phyloP scores from a whole-genome alignment of 1,140 invertebrate species.

The Sycobia sp. region DNA sequence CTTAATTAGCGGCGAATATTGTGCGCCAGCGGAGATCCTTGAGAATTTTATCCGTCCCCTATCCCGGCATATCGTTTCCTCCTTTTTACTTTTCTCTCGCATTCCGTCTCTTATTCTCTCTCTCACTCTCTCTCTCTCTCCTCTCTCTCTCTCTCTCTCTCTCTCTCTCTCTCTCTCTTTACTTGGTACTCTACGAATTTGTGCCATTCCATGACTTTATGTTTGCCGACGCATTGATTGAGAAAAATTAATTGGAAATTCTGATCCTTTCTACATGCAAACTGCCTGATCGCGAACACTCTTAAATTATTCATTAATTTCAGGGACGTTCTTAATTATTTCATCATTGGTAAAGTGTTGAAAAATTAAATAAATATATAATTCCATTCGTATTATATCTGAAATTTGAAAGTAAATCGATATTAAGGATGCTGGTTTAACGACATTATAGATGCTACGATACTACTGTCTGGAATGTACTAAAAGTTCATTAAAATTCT shows the following conservation, averaged over 20 bases:
- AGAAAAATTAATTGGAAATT: slow-evolving; percentile 8
- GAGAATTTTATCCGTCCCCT: not conserved
- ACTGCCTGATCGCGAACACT: not conserved
- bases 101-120: too few species aligned
- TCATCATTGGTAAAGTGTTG: too few species aligned
- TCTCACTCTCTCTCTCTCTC: not conserved
- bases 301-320: not conserved
- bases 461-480: too few species aligned
- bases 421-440: too few species aligned
- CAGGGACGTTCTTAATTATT: too few species aligned
- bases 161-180: too few species aligned
- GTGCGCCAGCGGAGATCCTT: not conserved
- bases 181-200: too few species aligned
- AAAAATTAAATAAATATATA: too few species aligned
- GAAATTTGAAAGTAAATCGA: too few species aligned
- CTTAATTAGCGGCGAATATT: slow-evolving; percentile 27
- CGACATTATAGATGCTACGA: too few species aligned
- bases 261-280: not conserved
- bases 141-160: not conserved
- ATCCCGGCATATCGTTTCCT: not conserved
- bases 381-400: not conserved
- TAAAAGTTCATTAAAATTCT: too few species aligned
- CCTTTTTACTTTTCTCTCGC: too few species aligned
- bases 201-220: not conserved
- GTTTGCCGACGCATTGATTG: not conserved